phyloP scores from a whole-genome alignment of 2,888 invertebrate species.

The Subacronicta megacephala region DNA sequence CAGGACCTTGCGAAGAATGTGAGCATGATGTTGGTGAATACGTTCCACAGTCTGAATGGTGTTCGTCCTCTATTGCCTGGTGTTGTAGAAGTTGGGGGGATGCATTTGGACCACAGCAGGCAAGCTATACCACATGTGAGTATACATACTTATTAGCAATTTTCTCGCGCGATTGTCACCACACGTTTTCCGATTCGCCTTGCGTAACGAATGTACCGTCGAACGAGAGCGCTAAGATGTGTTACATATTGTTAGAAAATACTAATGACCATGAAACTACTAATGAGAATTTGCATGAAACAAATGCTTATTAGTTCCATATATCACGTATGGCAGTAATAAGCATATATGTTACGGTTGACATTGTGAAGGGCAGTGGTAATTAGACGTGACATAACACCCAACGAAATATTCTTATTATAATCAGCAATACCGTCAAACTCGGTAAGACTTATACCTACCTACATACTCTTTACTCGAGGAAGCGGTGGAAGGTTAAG shows the following conservation, averaged over 20 bases:
- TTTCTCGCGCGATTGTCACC: conserved; percentile 1
- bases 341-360: too few species aligned
- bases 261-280: conserved; percentile 2
- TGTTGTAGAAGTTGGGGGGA: conserved; percentile 91
- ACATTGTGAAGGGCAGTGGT: too few species aligned
- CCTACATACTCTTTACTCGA: too few species aligned
- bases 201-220: conserved; percentile 8
- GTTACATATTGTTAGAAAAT: conserved; percentile 2
- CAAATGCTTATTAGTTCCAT: too few species aligned
- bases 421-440: too few species aligned
- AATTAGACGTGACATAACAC: too few species aligned
- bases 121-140: conserved; percentile 84
- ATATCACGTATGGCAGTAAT: too few species aligned
- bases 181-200: conserved; percentile 11
- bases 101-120: conserved; percentile 83
- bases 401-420: too few species aligned
- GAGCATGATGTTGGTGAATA: conserved; percentile 89
- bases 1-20: conserved; percentile 85
- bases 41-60: conserved; percentile 90
- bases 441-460: too few species aligned
- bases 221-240: not conserved
- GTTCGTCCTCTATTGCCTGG: conserved; percentile 88
- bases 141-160: conserved; percentile 42
- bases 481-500: too few species aligned
- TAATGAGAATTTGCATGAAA: not conserved